These are phyloP conservation scores for Gambusia affinis DNA, from an alignment of 2,113 vertebrate species.

Conservation along the genomic window DNA sequence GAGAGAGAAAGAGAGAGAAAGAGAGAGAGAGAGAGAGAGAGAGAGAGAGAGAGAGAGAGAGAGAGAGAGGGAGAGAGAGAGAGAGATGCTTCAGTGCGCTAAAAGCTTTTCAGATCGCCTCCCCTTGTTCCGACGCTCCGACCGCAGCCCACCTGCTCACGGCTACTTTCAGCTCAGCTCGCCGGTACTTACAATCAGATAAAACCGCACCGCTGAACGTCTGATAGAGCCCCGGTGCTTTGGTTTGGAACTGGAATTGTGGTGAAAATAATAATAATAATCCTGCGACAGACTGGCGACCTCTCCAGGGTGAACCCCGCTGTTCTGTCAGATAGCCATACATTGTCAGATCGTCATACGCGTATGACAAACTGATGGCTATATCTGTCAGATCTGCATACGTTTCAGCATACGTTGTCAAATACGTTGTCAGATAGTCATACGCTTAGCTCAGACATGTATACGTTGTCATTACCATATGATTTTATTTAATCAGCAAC, in stretches of 20 bases:
- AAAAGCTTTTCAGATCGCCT: conserved; percentile 46
- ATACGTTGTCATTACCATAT: too few relatives aligned
- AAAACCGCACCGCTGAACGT: not conserved
- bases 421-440: too few relatives aligned
- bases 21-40: conserved; percentile 45
- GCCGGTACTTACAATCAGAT: not conserved
- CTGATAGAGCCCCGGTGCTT: not conserved
- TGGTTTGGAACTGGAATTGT: not conserved
- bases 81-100: conserved; percentile 67
- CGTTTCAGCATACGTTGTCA: too few relatives aligned
- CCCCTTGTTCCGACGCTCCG: conserved; percentile 19
- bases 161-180: conserved; percentile 31
- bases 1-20: conserved; percentile 29
- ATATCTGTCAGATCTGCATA: too few relatives aligned
- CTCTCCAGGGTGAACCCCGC: too few relatives aligned
- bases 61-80: conserved; percentile 45
- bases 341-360: too few relatives aligned
- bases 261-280: not conserved
- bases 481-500: too few relatives aligned
- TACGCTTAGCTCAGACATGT: too few relatives aligned
- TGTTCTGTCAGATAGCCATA: too few relatives aligned
- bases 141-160: conserved; percentile 65
- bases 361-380: too few relatives aligned
- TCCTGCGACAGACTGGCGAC: too few relatives aligned
- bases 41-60: conserved; percentile 26